These are phyloP conservation scores for Bradypodion ventrale DNA, from an alignment of 2,797 vertebrate species.

Conservation along the genomic window DNA sequence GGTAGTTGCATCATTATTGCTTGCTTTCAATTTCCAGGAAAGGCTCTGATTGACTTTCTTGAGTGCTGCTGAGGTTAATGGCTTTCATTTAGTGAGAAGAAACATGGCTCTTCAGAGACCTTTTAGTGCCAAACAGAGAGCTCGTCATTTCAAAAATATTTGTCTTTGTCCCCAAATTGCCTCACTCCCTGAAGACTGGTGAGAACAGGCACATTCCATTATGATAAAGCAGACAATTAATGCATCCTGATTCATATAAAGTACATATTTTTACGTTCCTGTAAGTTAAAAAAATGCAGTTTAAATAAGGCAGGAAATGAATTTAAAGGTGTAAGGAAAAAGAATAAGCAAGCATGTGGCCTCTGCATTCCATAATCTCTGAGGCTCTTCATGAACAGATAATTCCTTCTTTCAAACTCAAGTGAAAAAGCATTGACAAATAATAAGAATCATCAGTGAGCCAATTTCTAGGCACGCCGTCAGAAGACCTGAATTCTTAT, in stretches of 20 bases:
- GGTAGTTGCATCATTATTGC: slow-evolving; percentile 6
- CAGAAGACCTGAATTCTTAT: neutral
- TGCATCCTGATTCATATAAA: slow-evolving; percentile 8
- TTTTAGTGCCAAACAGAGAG: neutral
- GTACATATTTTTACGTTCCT: slow-evolving; percentile 30
- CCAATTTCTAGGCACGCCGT: too few species aligned
- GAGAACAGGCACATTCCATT: neutral
- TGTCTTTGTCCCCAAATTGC: neutral
- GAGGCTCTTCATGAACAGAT: neutral
- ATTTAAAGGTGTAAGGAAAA: neutral
- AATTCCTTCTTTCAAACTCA: too few species aligned
- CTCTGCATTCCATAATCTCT: neutral
- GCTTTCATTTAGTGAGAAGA: slow-evolving; percentile 6
- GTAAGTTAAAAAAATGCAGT: neutral
- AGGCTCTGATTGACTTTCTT: neutral
- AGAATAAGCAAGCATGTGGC: neutral
- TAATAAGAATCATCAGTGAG: too few species aligned
- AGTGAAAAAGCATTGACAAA: too few species aligned
- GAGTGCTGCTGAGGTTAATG: neutral
- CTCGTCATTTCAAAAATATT: slow-evolving; percentile 19
- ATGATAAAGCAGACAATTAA: neutral
- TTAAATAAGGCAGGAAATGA: neutral
- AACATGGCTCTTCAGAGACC: slow-evolving; percentile 14
- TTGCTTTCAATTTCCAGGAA: neutral
- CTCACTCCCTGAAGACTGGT: neutral